Base-by-base conservation (phyloP, 2,888 invertebrate genomes). In the Megalurothrips usitatus region DNA sequence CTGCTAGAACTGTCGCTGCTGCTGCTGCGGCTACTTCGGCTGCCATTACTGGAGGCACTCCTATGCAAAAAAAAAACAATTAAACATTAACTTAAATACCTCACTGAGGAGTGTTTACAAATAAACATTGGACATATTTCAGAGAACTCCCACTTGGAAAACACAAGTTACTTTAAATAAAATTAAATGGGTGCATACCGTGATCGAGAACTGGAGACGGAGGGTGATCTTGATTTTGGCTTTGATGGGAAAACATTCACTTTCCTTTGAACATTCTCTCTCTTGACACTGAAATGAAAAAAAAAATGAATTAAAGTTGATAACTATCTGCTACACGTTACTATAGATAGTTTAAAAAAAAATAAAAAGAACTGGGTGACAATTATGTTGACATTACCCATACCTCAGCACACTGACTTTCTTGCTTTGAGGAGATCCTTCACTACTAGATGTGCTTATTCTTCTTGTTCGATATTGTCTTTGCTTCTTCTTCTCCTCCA, bases 1-100 rank as follows among this genome's bases (percentile, higher is more conserved):
- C 79, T 80, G 14, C 43, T 80, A 2, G 82, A 82, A 23, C 84
- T 84, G 43, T 83, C 82, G 58, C 83, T 84, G 28, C 83, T 82
- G n/a, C 83, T 83, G 28, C 84, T 83, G 48, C 84, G 84, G 75
- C 85, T 84, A 80, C 84, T 84, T 34, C 83, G 84, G 81, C 84
- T 85, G 75, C 83, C 82, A 58, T 84, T 84, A 26, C 83, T 83
- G 26, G 4, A 14, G 23, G 14, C 17, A 14, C 19, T 23, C 68
- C 68, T 75, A 26, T 43, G 34, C 34, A 43, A 6, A 43, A 43
- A 43, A 43, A 43, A 43, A 43, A 43, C 2, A 43, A 43, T 43
- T 43, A 2, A 43, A 43, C 34, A 43, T 43, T 4, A 43, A 43
- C 34, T 43, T 43, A 43, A 2, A 6, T 43, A 43, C 34, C 34